Evolutionary conservation across 2,113 vertebrate species (phyloP), one percentile per base, ranked within the genome.

Genomic region (Zosterops lateralis): DNA sequence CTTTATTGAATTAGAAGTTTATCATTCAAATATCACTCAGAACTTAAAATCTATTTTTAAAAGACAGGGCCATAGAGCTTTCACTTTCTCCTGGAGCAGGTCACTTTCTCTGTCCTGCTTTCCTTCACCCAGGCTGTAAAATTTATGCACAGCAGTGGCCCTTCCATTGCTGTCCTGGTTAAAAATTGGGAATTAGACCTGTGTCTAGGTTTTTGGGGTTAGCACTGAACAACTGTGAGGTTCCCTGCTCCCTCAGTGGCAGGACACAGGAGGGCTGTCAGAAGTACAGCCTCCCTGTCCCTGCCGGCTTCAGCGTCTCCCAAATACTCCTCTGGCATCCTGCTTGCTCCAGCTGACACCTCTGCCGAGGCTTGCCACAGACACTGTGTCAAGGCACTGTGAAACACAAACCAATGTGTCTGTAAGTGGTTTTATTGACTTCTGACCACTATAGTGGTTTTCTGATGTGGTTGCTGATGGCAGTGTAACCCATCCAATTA

Each of bases 281-380:
- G 58, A 32, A 25, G 38, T 5, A 2, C n/a, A 8, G 36, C 54
- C 3, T 56, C 8, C 53, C 31, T 32, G 3, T 11, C 20, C 3
- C 1, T 3, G 3, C 40, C 9, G 42, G 12, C 26, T 31, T 57
- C 3, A 3, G 20, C 82, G 38, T 54, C 51, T 48, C 48, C 32
- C 0, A 0, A 2, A 10, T 7, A 42, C 61, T 42, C 21, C 71
- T 24, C 28, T 8, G 58, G 17, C 66, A 45, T 25, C 68, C 42
- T 56, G 38, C 42, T 51, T 3, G 3, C 53, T 71, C 6, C 0
- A 1, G n/a, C 86, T 81, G 57, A 7, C 38, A 2, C 2, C 47
- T 58, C 58, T 72, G 38, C 48, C 0, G 3, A 34, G 64, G 36
- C 53, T 53, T 12, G 17, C 58, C 22, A 3, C 31, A n/a, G 73